A percentile compares a stretch with the other conserved stretches of the same genome.
Conservation (phyloP, 2,888 invertebrate species). For the Acrobasis repandana region DNA sequence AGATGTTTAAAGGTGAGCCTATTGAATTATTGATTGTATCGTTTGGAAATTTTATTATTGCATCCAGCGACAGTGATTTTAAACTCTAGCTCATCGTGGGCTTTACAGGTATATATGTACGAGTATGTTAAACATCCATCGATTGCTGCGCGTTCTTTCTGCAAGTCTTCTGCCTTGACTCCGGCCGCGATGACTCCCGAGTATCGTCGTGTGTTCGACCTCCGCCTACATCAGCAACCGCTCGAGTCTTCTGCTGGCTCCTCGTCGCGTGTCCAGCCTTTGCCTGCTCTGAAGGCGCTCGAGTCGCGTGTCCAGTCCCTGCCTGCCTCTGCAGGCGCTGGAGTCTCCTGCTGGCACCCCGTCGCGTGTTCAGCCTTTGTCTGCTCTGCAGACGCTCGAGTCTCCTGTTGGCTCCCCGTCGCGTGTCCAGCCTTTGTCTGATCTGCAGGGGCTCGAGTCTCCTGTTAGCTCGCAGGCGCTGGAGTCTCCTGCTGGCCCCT, state of each 20-base stretch:
- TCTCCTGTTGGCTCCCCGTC: not conserved
- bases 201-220: too few species aligned
- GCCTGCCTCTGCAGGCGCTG: not conserved
- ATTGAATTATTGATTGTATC: not conserved
- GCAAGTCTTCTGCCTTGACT: not conserved
- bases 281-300: not conserved
- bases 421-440: not conserved
- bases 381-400: not conserved
- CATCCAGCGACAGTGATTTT: not conserved
- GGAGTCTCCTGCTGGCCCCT: not conserved
- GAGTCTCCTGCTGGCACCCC: not conserved
- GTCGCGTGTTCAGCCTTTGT: not conserved
- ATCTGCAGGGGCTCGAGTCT: slow-evolving; percentile 4
- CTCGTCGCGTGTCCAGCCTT: not conserved
- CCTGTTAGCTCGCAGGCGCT: not conserved
- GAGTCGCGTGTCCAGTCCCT: not conserved
- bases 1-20: too few species aligned
- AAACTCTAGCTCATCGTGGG: not conserved
- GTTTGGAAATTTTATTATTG: not conserved
- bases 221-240: not conserved
- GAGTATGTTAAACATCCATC: not conserved
- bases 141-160: not conserved
- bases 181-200: too few species aligned
- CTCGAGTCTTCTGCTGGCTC: not conserved
- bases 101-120: not conserved